Base-by-base conservation (phyloP, 2,888 invertebrate genomes). In the Lithophane ornitopus region DNA sequence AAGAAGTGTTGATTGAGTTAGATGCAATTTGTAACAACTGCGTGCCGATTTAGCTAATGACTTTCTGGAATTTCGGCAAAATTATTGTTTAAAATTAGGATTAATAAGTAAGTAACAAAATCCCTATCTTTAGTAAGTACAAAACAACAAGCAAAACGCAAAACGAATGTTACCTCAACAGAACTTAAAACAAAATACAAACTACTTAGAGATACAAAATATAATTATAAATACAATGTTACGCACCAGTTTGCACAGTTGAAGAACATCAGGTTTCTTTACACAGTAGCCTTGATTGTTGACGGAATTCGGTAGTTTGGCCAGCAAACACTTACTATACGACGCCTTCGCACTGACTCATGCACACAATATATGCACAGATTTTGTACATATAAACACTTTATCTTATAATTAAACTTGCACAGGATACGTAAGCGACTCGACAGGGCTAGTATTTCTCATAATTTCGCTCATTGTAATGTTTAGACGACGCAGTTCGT, bases 401-500 rank as follows among this genome's bases (percentile, higher is more conserved):
- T 81, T 80, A 63, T 76, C 87, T 88, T 88, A 86, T 76, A 82
- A 78, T 82, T 87, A 89, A 77, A 79, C 71, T 70, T 73, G 72
- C 72, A 87, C 77, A 70, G 76, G 49, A 75, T 62, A 67, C 59
- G 84, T 75, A 86, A 87, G 73, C 80, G 78, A 86, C 72, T 85
- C 80, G 78, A 80, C 84, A 87, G 83, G 85, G 81, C 84, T 84
- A 84, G 82, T 87, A 89, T 89, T 89, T 90, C 86, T 88, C 86
- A 88, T 90, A 90, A 91, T 91, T 93, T 94, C 87, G 86, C 88
- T 92, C 91, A 93, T 93, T 89, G 87, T 89, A 88, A 82, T 88
- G 89, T 90, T 91, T 90, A 85, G 89, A 89, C 90, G 90, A 91
- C 92, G 92, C 89, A 93, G 89, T 92, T 91, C 71, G 89, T 87